phyloP scores from a whole-genome alignment of 2,888 invertebrate species.

The Mesochorus sp. region DNA sequence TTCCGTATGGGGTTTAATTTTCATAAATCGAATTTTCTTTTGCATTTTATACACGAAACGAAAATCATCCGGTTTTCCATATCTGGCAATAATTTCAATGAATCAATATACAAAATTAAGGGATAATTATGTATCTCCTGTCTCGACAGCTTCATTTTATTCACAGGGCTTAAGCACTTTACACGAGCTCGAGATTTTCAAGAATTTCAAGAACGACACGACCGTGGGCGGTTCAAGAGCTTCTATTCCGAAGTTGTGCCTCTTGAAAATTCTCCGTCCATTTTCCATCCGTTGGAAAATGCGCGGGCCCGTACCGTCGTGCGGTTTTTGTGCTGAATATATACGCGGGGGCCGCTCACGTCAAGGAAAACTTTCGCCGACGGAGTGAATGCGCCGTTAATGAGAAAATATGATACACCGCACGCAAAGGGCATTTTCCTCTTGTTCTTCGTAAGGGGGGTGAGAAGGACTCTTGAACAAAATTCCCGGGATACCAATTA shows the following conservation, averaged over 20 bases:
- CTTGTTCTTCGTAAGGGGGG: not conserved
- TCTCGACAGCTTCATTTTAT: too few relatives aligned
- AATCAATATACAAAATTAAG: too few relatives aligned
- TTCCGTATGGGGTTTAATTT: too few relatives aligned
- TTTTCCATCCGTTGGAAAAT: slow-evolving; percentile 7
- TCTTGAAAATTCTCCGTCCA: slow-evolving; percentile 21
- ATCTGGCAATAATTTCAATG: too few relatives aligned
- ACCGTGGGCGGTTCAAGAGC: not conserved
- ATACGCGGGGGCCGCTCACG: slow-evolving; percentile 54
- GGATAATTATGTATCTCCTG: too few relatives aligned
- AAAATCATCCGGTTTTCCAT: too few relatives aligned
- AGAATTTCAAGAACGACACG: not conserved
- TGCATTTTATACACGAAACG: too few relatives aligned
- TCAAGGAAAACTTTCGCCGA: slow-evolving; percentile 67
- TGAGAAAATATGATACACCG: slow-evolving; percentile 76
- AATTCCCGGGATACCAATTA: slow-evolving; percentile 74
- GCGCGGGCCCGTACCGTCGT: slow-evolving; percentile 21
- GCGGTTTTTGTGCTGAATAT: slow-evolving; percentile 47
- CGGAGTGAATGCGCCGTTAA: slow-evolving; percentile 72
- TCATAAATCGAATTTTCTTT: too few relatives aligned
- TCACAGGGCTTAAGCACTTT: not conserved
- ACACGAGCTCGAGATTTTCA: not conserved
- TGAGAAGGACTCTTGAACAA: slow-evolving; percentile 52
- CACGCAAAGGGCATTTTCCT: slow-evolving; percentile 32
- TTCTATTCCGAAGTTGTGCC: not conserved